Conservation (phyloP, 1,140 invertebrate genomes). For the Drosophila tristis region DNA sequence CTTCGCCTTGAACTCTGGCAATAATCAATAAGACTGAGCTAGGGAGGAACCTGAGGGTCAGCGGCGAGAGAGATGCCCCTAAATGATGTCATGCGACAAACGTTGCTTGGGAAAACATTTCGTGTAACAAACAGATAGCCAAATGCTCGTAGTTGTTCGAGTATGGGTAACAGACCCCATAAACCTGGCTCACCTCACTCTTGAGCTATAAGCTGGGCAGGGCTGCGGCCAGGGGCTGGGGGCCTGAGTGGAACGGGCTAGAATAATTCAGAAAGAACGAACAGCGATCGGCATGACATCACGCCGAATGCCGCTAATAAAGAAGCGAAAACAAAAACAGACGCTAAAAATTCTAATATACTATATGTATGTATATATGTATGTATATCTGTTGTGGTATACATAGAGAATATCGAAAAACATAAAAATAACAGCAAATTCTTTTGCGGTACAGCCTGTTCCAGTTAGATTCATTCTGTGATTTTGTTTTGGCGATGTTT, state of each 20-base stretch:
- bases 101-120: conserved; percentile 28
- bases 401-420: conserved; percentile 9
- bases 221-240: neutral
- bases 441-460: conserved; percentile 3
- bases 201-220: neutral
- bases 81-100: conserved; percentile 64
- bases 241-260: conserved; percentile 45
- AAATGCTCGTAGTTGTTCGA: conserved; percentile 25
- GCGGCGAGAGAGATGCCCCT: conserved; percentile 34
- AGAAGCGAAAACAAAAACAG: conserved; percentile 53
- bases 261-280: conserved; percentile 40
- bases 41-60: conserved; percentile 40
- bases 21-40: conserved; percentile 61
- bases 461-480: conserved; percentile 17
- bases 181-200: conserved; percentile 26
- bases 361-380: neutral
- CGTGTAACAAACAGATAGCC: conserved; percentile 4
- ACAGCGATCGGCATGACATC: conserved; percentile 63
- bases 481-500: conserved; percentile 18
- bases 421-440: conserved; percentile 31
- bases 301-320: conserved; percentile 51
- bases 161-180: neutral
- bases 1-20: conserved; percentile 56
- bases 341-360: conserved; percentile 46
- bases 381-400: neutral